These are phyloP conservation scores for Greenwoodochromis staneri DNA, from an alignment of 2,113 vertebrate genomes.

Conservation along the genomic window DNA sequence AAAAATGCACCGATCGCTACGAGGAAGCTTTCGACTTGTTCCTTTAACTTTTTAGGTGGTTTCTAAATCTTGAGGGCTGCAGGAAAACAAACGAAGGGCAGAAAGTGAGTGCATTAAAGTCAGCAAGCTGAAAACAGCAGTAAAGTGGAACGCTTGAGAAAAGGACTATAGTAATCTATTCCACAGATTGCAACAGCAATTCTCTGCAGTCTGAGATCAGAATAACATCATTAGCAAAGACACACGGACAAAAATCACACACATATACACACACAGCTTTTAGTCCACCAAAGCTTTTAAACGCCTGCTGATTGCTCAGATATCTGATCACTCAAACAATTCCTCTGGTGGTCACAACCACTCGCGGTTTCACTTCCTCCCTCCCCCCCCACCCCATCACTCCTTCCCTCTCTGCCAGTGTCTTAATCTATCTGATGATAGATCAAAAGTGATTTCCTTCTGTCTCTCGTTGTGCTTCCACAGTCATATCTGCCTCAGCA, in stretches of 20 bases:
- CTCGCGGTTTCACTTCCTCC: neutral
- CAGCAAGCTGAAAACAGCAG: neutral
- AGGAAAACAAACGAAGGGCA: neutral
- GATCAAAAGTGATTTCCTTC: neutral
- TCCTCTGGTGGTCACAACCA: conserved; percentile 26
- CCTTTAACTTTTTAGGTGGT: neutral
- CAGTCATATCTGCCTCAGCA: neutral
- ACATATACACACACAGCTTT: conserved; percentile 25
- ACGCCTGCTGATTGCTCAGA: conserved; percentile 33
- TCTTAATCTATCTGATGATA: neutral
- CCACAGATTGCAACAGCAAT: neutral
- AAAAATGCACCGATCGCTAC: neutral
- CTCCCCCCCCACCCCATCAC: neutral
- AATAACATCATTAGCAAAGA: conserved; percentile 51
- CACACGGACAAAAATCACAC: neutral
- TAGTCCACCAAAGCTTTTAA: conserved; percentile 41
- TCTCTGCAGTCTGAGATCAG: conserved; percentile 16
- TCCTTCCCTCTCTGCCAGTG: neutral
- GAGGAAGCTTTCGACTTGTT: neutral
- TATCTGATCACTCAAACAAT: conserved; percentile 38
- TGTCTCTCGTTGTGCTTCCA: neutral
- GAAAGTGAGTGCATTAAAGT: neutral
- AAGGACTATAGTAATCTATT: neutral
- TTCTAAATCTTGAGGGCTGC: neutral
- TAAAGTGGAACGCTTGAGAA: neutral